Conservation (phyloP, 2,888 invertebrate species). For the Drosophila engyochracea region DNA sequence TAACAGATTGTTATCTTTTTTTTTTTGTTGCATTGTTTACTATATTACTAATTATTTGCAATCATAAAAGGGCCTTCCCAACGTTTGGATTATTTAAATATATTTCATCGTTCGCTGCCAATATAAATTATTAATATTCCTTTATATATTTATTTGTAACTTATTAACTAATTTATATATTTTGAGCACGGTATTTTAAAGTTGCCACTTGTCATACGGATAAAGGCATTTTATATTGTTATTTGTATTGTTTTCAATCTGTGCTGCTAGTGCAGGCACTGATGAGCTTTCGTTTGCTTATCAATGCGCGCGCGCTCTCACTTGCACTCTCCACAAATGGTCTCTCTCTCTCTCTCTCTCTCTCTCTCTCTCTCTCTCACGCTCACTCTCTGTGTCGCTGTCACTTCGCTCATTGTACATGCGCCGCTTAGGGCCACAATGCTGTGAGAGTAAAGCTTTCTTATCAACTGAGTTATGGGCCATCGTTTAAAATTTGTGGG, state of each 20-base stretch:
- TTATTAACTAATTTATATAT: background rate
- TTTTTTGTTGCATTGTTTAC: background rate
- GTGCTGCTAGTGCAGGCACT: conserved; percentile 9
- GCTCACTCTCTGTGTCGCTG: conserved; percentile 2
- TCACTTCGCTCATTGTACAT: conserved; percentile 38
- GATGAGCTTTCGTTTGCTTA: conserved; percentile 32
- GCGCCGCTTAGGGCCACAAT: conserved; percentile 37
- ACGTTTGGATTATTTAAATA: background rate
- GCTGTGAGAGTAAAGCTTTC: conserved; percentile 56
- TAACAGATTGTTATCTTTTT: background rate
- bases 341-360: conserved; percentile 3
- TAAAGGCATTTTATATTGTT: background rate
- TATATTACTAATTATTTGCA: background rate
- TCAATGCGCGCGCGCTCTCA: conserved; percentile 53
- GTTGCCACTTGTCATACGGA: background rate
- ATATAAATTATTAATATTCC: background rate
- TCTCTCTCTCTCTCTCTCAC: background rate
- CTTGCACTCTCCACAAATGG: conserved; percentile 6
- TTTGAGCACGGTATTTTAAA: background rate
- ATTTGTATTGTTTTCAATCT: conserved; percentile 24
- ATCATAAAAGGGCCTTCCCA: background rate
- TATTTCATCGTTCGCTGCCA: background rate
- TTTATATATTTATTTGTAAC: background rate
- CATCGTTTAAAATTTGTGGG: conserved; percentile 28
- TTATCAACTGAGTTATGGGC: conserved; percentile 53